Percentiles rank a stretch among this genome's conserved stretches.
These are phyloP conservation scores for Panzeria rudis DNA, from an alignment of 2,888 invertebrate genomes.

Conservation along the genomic window DNA sequence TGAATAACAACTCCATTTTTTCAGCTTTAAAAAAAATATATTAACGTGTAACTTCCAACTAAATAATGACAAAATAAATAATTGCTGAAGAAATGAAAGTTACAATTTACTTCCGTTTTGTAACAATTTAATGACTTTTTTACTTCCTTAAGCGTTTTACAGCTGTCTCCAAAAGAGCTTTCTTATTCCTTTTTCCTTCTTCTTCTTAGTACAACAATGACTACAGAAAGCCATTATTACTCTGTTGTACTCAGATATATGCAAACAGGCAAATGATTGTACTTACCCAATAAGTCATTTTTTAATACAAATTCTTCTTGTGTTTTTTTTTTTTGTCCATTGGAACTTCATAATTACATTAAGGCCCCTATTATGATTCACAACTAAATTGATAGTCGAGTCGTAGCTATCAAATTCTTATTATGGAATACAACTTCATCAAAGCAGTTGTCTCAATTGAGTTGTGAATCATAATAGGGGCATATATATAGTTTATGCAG, in stretches of 20 bases:
- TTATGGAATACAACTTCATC: no score
- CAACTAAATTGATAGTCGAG: no score
- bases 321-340: no score
- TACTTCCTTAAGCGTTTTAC: constrained; percentile 58
- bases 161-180: constrained; percentile 46
- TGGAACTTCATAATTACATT: no score
- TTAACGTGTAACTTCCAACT: neutral
- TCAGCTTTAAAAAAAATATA: neutral
- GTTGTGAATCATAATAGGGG: no score
- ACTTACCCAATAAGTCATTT: neutral
- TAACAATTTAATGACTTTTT: constrained; percentile 58
- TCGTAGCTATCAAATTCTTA: no score
- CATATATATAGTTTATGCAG: no score
- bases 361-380: no score
- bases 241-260: constrained; percentile 11
- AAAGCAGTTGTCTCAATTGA: no score
- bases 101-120: constrained; percentile 29
- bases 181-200: constrained; percentile 1
- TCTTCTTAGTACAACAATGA: neutral
- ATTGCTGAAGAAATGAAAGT: neutral
- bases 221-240: constrained; percentile 27
- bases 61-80: constrained; percentile 2
- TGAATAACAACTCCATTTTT: neutral
- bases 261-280: neutral
- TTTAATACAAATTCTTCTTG: no score